Base-by-base conservation (phyloP, 2,888 invertebrate genomes). In the Drosophila atripex region DNA sequence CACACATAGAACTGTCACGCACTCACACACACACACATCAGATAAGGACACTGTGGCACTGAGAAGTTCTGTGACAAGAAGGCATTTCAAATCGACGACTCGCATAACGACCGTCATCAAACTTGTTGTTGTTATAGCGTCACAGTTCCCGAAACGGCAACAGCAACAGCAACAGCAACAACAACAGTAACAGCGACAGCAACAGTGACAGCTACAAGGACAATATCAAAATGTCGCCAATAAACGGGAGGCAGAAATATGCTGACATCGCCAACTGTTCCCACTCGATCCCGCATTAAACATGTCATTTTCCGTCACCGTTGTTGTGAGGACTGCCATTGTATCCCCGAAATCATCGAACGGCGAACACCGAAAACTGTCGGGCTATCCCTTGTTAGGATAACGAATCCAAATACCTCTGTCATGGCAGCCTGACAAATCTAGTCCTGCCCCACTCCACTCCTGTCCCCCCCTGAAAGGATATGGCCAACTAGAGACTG, bases 61-160 rank as follows among this genome's bases (percentile, higher is more conserved):
- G 43, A 21, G 43, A 56, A 59, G 43, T 59, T 49, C 28, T 63
- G 71, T 59, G 60, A 65, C 66, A 75, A 64, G 68, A 71, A 78
- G 76, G 73, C 71, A 77, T 78, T 77, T 76, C 77, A 64, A 85
- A 79, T 79, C 85, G 79, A 73, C 83, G 76, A 71, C 76, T 80
- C 79, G 69, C 71, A 79, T 79, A 80, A 80, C 86, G 83, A 83
- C 83, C 83, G 83, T 76, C 83, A 74, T 83, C 83, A 86, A 86
- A 74, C 18, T 41, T 8, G 66, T 73, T 85, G 77, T 80, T 82
- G 82, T 77, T 53, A 39, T 52, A 66, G 55, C 53, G 39, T 63
- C 73, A 53, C 58, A 74, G 35, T 35, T n/a, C 12, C 6, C 12
- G 35, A 5, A 6, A 7, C 35, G n/a, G 35, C 12, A 32, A 32